phyloP scores from a whole-genome alignment of 2,113 vertebrate genomes.

The Amia ocellicauda region DNA sequence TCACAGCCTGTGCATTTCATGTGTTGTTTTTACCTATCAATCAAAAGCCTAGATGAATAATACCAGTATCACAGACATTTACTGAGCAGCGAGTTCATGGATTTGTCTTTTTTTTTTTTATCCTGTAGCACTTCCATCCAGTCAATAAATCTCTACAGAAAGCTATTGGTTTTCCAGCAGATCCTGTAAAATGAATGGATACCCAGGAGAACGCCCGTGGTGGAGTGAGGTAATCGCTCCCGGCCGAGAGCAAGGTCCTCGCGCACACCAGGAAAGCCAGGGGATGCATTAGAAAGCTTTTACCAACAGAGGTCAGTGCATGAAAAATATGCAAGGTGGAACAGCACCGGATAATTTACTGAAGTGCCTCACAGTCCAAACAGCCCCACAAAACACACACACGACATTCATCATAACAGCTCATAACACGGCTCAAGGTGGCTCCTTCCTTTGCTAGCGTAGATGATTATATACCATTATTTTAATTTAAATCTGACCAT shows the following conservation, averaged over 20 bases:
- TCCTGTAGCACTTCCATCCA: neutral
- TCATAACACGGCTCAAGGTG: too few relatives aligned
- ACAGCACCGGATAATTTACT: neutral
- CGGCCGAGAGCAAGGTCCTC: neutral
- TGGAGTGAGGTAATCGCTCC: neutral
- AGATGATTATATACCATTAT: too few relatives aligned
- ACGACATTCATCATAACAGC: neutral
- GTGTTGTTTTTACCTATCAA: neutral
- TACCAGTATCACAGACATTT: neutral
- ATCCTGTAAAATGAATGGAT: neutral
- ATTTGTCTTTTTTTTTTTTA: constrained; percentile 1
- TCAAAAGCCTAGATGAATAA: neutral
- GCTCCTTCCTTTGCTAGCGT: too few relatives aligned
- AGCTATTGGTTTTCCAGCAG: constrained; percentile 5
- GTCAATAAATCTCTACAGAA: constrained; percentile 12
- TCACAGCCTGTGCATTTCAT: neutral
- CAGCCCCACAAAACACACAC: neutral
- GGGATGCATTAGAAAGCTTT: neutral
- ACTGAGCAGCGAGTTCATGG: neutral
- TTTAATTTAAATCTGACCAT: too few relatives aligned
- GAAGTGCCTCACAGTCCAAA: neutral
- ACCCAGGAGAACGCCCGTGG: constrained; percentile 1
- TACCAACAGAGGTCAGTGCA: neutral
- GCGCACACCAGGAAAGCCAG: neutral
- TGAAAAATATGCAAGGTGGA: neutral